These are phyloP conservation scores for Nomada ferruginata DNA, from an alignment of 2,888 invertebrate species.

Conservation along the genomic window DNA sequence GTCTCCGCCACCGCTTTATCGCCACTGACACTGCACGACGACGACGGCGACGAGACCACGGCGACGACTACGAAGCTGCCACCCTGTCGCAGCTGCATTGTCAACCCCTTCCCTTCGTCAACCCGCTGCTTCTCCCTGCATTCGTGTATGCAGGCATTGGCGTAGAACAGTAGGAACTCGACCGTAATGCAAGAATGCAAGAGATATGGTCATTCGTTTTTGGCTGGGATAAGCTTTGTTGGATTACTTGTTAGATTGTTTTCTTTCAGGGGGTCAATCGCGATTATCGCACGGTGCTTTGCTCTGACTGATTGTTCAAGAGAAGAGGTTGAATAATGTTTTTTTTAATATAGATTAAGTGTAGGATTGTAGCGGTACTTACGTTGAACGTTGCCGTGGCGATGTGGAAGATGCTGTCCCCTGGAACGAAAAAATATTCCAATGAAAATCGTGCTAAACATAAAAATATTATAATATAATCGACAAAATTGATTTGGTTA, in stretches of 20 bases:
- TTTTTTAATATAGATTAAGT: neutral
- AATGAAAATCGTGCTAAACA: neutral
- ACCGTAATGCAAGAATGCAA: slow-evolving; percentile 29
- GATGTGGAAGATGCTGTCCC: slow-evolving; percentile 80
- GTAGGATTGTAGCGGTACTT: slow-evolving; percentile 67
- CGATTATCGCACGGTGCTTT: neutral
- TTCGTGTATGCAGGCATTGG: slow-evolving; percentile 74
- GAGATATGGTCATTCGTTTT: slow-evolving; percentile 24
- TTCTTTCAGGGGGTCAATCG: too few relatives aligned
- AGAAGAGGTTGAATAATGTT: neutral
- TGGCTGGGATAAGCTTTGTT: slow-evolving; percentile 16
- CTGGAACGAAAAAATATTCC: slow-evolving; percentile 73
- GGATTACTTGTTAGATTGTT: neutral
- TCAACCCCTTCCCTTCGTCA: slow-evolving; percentile 65
- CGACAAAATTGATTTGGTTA: neutral
- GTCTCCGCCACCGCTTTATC: slow-evolving; percentile 43
- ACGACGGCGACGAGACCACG: slow-evolving; percentile 56
- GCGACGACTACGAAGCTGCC: slow-evolving; percentile 61
- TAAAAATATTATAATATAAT: neutral
- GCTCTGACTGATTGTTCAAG: neutral
- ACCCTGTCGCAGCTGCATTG: slow-evolving; percentile 72
- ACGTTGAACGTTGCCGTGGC: slow-evolving; percentile 81
- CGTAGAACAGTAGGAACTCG: slow-evolving; percentile 69
- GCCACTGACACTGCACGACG: slow-evolving; percentile 48
- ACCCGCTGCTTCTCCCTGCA: slow-evolving; percentile 50